phyloP scores from a whole-genome alignment of 1,140 invertebrate genomes.

The Agraylea sexmaculata region DNA sequence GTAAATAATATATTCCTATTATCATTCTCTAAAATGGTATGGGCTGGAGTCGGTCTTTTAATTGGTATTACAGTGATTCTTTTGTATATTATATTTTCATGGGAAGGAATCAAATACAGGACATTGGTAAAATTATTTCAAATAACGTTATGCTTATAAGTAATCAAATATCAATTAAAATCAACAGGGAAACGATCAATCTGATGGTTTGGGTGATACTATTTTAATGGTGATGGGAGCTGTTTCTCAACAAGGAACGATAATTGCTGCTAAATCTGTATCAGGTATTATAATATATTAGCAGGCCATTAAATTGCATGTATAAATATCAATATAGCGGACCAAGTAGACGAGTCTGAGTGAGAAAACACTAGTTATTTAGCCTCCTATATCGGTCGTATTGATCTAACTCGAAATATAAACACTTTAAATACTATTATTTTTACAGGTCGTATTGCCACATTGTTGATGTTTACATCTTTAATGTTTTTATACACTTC shows the following conservation, averaged over 20 bases:
- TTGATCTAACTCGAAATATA: background rate
- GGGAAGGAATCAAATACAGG: no score
- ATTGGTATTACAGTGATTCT: constrained; percentile 24
- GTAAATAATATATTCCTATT: constrained; percentile 50
- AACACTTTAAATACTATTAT: background rate
- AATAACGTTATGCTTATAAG: no score
- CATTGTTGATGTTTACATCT: constrained; percentile 38
- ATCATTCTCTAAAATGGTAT: constrained; percentile 47
- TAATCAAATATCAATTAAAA: no score
- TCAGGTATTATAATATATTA: constrained; percentile 21
- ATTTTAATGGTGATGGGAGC: constrained; percentile 37
- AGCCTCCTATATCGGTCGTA: background rate
- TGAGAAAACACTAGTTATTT: background rate
- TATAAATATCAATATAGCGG: background rate
- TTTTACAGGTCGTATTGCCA: constrained; percentile 36
- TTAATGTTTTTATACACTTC: constrained; percentile 38
- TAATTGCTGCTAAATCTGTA: constrained; percentile 31
- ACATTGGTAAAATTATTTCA: no score
- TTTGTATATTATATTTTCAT: constrained; percentile 23
- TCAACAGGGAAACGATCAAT: no score
- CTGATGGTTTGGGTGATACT: constrained; percentile 32
- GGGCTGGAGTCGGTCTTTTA: constrained; percentile 42
- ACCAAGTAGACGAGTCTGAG: background rate
- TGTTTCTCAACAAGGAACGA: constrained; percentile 42
- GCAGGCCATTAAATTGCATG: background rate